Evolutionary conservation across 2,888 invertebrate genomes (phyloP).

Genomic region (Mesorhabditis belari): DNA sequence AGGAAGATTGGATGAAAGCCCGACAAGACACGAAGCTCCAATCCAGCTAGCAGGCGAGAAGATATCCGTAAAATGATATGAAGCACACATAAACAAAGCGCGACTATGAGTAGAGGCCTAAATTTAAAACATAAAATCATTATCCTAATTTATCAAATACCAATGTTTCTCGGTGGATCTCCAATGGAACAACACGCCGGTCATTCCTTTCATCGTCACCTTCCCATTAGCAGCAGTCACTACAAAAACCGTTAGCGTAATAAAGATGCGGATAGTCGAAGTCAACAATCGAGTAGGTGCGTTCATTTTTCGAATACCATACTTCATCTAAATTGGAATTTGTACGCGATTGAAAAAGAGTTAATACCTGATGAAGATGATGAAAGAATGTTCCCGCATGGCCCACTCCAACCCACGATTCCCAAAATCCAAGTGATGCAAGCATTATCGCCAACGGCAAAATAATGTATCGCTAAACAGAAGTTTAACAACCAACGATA

Average conservation of each 20-base stretch:
- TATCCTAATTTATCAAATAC: too few relatives aligned
- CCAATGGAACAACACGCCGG: background rate
- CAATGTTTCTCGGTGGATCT: background rate
- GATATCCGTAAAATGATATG: conserved; percentile 35
- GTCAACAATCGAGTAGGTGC: conserved; percentile 24
- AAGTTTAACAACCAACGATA: too few relatives aligned
- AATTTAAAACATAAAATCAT: too few relatives aligned
- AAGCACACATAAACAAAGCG: conserved; percentile 21
- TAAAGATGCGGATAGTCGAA: conserved; percentile 17
- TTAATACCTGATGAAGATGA: conserved; percentile 27
- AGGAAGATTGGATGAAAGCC: conserved; percentile 37
- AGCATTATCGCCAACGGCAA: conserved; percentile 34
- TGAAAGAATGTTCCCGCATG: conserved; percentile 38
- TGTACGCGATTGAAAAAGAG: background rate
- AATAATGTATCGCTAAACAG: conserved; percentile 5
- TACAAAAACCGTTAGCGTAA: conserved; percentile 15
- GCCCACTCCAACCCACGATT: conserved; percentile 40
- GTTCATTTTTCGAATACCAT: conserved; percentile 43
- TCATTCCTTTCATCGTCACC: background rate
- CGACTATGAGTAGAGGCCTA: conserved; percentile 29
- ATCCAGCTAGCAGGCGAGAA: conserved; percentile 44
- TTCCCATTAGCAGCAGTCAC: background rate
- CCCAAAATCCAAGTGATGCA: conserved; percentile 45
- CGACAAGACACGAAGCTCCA: conserved; percentile 30
- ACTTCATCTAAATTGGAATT: conserved; percentile 30